phyloP scores from a whole-genome alignment of 2,113 vertebrate species.

The Orycteropus afer region DNA sequence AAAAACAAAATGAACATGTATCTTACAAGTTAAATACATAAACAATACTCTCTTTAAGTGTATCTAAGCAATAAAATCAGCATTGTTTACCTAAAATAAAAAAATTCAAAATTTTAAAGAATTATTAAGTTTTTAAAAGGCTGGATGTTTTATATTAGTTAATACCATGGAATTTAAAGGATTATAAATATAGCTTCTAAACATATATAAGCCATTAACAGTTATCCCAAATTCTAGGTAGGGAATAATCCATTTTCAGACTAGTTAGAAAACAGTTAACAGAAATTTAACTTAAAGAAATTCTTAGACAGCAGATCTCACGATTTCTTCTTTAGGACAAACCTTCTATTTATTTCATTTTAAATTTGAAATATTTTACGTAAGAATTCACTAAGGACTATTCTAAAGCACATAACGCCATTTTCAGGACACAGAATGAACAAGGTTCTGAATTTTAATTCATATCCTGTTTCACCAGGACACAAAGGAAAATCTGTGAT shows the following conservation, averaged over 20 bases:
- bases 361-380: constrained; percentile 76
- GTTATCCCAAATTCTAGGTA: constrained; percentile 71
- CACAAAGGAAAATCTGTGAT: constrained; percentile 78
- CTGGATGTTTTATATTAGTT: background rate
- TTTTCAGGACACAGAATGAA: constrained; percentile 72
- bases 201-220: constrained; percentile 78
- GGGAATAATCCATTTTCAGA: constrained; percentile 60
- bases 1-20: constrained; percentile 33
- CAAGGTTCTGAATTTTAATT: constrained; percentile 81
- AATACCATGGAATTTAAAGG: constrained; percentile 10
- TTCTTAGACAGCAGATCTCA: constrained; percentile 64
- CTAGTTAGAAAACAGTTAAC: constrained; percentile 57
- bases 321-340: constrained; percentile 71
- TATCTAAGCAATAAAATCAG: constrained; percentile 35
- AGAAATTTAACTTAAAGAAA: constrained; percentile 44
- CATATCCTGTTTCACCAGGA: constrained; percentile 75
- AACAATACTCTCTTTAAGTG: constrained; percentile 25
- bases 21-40: constrained; percentile 41
- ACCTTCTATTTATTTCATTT: constrained; percentile 76
- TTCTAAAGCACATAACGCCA: constrained; percentile 74
- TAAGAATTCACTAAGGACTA: constrained; percentile 74
- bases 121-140: constrained; percentile 15
- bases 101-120: constrained; percentile 52
- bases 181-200: constrained; percentile 75
- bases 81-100: constrained; percentile 38